Percentiles rank a stretch among this genome's conserved stretches.
Conservation (phyloP, 2,888 invertebrate species). For the Mythimna ferrago region DNA sequence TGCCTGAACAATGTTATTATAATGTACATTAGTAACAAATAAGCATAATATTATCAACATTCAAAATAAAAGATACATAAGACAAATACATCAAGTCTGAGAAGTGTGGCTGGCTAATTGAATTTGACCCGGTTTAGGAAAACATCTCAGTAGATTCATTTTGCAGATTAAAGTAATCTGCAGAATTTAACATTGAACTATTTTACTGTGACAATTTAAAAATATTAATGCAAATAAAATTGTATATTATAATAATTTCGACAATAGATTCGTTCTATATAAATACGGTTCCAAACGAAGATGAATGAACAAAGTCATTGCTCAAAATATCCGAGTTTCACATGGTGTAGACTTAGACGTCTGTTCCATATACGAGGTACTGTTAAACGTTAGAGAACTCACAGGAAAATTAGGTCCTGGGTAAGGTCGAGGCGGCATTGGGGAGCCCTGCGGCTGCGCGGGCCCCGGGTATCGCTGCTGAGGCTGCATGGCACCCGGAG, state of each 20-base stretch:
- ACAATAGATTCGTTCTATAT: background rate
- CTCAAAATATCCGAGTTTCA: background rate
- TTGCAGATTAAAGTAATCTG: background rate
- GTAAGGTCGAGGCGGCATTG: conserved; percentile 93
- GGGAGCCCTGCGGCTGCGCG: conserved; percentile 92
- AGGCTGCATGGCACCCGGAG: conserved; percentile 88
- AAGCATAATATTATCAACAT: too few relatives aligned
- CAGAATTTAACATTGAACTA: background rate
- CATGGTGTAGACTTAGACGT: background rate
- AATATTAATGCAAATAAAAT: background rate
- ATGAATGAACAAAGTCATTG: background rate
- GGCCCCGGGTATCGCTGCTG: conserved; percentile 83
- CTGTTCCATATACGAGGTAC: background rate
- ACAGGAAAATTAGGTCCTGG: conserved; percentile 95
- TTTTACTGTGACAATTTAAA: background rate
- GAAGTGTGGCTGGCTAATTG: background rate
- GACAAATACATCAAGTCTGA: background rate
- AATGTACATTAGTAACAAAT: too few relatives aligned
- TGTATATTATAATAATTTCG: background rate
- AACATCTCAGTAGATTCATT: background rate
- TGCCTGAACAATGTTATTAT: too few relatives aligned
- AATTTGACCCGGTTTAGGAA: background rate
- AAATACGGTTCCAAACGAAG: background rate
- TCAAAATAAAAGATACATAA: background rate
- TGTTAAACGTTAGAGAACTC: conserved; percentile 71